Evolutionary conservation across 92 coral and sea anemone species (phyloP).

Genomic region (Meandrina meandrites): DNA sequence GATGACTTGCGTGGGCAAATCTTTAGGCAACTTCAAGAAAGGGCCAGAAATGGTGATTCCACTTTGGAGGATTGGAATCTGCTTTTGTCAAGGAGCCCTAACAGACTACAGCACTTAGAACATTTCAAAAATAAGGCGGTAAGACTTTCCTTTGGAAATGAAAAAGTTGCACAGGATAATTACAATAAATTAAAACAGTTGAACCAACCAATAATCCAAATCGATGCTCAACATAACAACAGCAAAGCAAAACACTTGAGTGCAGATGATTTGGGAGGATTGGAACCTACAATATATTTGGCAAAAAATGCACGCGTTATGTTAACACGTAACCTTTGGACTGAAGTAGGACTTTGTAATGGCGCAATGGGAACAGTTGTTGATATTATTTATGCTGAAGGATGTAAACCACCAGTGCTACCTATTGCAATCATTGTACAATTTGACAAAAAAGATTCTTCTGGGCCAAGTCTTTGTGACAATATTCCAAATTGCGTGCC

Average conservation of each 20-base stretch:
- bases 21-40: conserved; percentile 39
- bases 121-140: conserved; percentile 29
- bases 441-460: conserved; percentile 49
- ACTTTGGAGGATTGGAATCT: conserved; percentile 63
- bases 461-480: conserved; percentile 51
- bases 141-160: conserved; percentile 53
- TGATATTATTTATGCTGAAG: conserved; percentile 25
- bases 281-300: conserved; percentile 44
- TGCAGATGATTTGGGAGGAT: conserved; percentile 64
- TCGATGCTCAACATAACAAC: conserved; percentile 49
- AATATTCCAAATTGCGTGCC: conserved; percentile 38
- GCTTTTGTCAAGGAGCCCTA: conserved; percentile 49
- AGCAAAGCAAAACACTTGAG: conserved; percentile 41
- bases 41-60: conserved; percentile 68
- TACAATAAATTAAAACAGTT: conserved; percentile 44
- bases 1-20: conserved; percentile 26
- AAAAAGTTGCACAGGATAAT: conserved; percentile 55
- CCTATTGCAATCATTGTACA: conserved; percentile 55
- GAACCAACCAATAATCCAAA: conserved; percentile 33
- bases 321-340: conserved; percentile 62
- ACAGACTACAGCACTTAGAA: conserved; percentile 24
- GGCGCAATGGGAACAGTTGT: conserved; percentile 56
- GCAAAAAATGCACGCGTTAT: conserved; percentile 55
- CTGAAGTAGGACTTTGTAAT: conserved; percentile 61
- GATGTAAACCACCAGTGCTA: conserved; percentile 52